Percentiles rank a stretch among this genome's conserved stretches.
Evolutionary conservation across 2,797 vertebrate species (phyloP).

Genomic region (Thamnophis elegans): DNA sequence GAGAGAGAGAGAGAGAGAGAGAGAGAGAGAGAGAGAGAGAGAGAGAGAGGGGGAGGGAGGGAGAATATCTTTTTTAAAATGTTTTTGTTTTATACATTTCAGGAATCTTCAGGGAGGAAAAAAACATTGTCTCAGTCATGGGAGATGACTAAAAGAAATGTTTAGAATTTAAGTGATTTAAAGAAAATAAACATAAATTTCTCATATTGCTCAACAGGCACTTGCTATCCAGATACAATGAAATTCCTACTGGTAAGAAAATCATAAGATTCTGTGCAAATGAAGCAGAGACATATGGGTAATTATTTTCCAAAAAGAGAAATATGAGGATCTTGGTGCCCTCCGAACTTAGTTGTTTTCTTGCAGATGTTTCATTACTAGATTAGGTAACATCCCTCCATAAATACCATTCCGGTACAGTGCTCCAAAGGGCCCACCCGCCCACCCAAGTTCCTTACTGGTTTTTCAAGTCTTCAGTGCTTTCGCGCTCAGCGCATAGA

Average conservation of each 20-base stretch:
- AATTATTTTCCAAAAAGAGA: neutral
- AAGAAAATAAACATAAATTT: neutral
- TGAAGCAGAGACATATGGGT: neutral
- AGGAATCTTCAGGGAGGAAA: neutral
- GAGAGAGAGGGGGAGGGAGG: too few species aligned
- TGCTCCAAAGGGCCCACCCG: too few species aligned
- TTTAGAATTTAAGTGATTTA: neutral
- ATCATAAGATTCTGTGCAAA: neutral
- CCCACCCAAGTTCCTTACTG: too few species aligned
- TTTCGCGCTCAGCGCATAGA: too few species aligned
- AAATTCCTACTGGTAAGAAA: neutral
- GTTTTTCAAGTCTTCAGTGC: too few species aligned
- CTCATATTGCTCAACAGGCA: neutral
- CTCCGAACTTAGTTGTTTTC: neutral
- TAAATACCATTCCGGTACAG: too few species aligned
- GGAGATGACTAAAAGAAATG: neutral
- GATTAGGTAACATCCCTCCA: neutral
- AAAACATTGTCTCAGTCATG: neutral
- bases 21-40: too few species aligned
- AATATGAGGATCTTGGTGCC: neutral
- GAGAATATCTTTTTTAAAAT: neutral
- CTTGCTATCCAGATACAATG: neutral
- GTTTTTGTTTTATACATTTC: neutral
- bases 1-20: too few species aligned
- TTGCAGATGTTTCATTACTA: neutral